Percentiles rank a stretch among this genome's conserved stretches.
Evolutionary conservation across 2,888 invertebrate genomes (phyloP).

Genomic region (Platynereis dumerilii): DNA sequence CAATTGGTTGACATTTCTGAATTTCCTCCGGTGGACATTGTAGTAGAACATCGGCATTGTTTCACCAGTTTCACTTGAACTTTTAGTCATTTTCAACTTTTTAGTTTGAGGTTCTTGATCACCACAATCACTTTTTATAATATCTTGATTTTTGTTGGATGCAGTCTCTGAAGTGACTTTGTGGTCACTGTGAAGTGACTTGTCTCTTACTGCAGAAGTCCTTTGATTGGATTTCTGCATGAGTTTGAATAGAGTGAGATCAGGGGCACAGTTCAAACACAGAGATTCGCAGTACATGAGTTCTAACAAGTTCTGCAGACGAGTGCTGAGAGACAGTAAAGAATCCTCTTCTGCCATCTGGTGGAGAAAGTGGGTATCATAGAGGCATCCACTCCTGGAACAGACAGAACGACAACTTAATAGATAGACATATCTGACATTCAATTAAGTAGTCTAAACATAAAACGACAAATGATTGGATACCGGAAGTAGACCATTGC

Average conservation of each 20-base stretch:
- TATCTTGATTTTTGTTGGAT: not conserved
- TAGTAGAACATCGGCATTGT: constrained; percentile 49
- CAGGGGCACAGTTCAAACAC: not conserved
- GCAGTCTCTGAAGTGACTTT: no score
- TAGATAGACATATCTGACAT: constrained; percentile 1
- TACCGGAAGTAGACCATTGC: no score
- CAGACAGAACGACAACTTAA: constrained; percentile 5
- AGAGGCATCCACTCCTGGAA: constrained; percentile 34
- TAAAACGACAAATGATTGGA: no score
- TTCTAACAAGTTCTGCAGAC: constrained; percentile 8
- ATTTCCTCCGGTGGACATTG: constrained; percentile 44
- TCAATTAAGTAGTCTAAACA: no score
- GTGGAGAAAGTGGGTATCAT: constrained; percentile 25
- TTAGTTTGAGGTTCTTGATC: constrained; percentile 2
- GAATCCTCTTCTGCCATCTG: constrained; percentile 20
- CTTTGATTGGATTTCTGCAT: not conserved
- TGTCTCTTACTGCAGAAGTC: no score
- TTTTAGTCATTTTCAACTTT: constrained; percentile 4
- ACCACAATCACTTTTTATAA: not conserved
- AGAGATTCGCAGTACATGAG: constrained; percentile 7
- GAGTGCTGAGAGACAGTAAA: constrained; percentile 12
- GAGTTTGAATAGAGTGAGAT: not conserved
- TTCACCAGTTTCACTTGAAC: constrained; percentile 1
- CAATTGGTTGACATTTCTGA: constrained; percentile 36
- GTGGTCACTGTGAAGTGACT: no score